Evolutionary conservation across 2,797 vertebrate genomes (phyloP).

Genomic region (Garrulus glandarius): DNA sequence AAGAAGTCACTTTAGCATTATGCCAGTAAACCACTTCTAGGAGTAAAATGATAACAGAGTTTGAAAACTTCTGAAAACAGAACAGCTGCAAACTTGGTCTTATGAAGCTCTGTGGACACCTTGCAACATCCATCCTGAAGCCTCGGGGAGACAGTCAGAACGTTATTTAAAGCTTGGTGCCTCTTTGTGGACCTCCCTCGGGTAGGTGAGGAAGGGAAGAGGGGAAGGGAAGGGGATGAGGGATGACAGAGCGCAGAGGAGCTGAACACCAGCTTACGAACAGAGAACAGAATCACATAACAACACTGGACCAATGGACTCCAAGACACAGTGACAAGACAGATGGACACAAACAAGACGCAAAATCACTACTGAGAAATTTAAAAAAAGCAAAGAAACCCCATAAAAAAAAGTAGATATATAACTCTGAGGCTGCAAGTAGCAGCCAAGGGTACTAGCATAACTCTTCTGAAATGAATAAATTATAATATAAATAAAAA

Average conservation of each 20-base stretch:
- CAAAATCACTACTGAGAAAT: constrained; percentile 68
- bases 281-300: constrained; percentile 95
- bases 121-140: constrained; percentile 1
- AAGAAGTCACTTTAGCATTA: not conserved
- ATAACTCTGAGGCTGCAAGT: constrained; percentile 27
- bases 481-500: constrained; percentile 44
- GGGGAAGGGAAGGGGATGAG: not conserved
- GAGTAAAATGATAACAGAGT: constrained; percentile 6
- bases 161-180: constrained; percentile 63
- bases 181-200: constrained; percentile 86
- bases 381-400: constrained; percentile 44
- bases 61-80: not conserved
- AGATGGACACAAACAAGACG: constrained; percentile 72
- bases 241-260: constrained; percentile 37
- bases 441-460: constrained; percentile 67
- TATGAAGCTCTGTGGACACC: not conserved
- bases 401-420: constrained; percentile 19
- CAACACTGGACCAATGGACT: constrained; percentile 70
- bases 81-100: constrained; percentile 8
- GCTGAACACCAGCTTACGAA: constrained; percentile 80
- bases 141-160: not conserved
- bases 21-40: not conserved
- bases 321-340: constrained; percentile 74
- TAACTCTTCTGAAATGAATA: constrained; percentile 57
- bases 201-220: constrained; percentile 34